Base-by-base conservation (phyloP, 2,797 vertebrate genomes). In the Anas georgica region DNA sequence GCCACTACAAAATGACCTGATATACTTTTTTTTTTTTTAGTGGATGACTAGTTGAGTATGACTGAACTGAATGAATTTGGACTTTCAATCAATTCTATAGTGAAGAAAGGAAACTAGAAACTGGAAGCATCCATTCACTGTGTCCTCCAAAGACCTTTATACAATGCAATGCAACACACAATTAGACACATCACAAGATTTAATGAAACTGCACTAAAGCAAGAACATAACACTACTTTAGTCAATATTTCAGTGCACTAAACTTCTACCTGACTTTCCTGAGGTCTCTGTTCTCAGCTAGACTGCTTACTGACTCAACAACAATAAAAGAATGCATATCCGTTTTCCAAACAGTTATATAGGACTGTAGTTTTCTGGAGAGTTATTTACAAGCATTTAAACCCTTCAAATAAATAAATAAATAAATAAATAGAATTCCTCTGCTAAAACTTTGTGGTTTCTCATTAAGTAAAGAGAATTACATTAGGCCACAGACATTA, bases 321-420 rank as follows among this genome's bases (percentile, higher is more conserved):
- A 45, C 9, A 41, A 56, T 72, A 58, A 35, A 35, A 13, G 3
- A 63, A 67, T 25, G 23, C 48, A 25, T 25, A 25, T 50, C 13
- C 17, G 50, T 70, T 80, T 55, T 8, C 26, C 59, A 50, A 9
- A 12, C 66, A 78, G 10, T n/a, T 69, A 15, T 33, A 20, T 68
- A 29, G 48, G 9, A 55, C 17, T 29, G 18, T 6, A 59, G 35
- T 23, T 83, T 88, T 31, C 67, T 55, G 29, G 12, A 5, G 11
- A 45, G 18, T 60, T 88, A 54, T 94, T 90, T 84, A 22, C 60
- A 91, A 85, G 85, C 22, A 64, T 58, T 67, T 41, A 92, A 86
- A 31, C 9, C 12, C 55, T 79, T 37, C 35, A 37, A 37, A 37
- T 37, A 37, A 37, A 37, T 37, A 37, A 37, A 37, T 37, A 37